Evolutionary conservation across 2,113 vertebrate genomes (phyloP), one percentile per base, ranked within the genome.

Genomic region (Gavialis gangeticus): DNA sequence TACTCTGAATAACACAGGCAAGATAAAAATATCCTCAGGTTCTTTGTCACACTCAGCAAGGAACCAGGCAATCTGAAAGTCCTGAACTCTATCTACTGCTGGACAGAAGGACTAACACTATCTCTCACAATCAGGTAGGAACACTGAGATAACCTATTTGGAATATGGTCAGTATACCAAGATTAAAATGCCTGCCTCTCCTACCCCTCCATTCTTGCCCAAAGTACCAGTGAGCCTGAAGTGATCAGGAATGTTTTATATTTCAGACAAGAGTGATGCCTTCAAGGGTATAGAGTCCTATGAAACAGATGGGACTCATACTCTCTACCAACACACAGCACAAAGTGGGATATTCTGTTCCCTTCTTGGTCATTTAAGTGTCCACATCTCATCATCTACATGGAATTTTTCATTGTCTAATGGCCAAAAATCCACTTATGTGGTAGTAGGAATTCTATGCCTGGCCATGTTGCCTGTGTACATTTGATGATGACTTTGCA

Each of bases 21-120:
- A 58, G 34, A 34, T 22, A 58, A 66, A 84, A 91, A n/a, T 27
- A 82, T 30, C 85, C 6, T 1, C 2, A 5, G 55, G 19, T 83
- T 18, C 17, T 34, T 78, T 30, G 83, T 83, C 63, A 80, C 79
- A 79, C 84, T 17, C 60, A 30, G 57, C 10, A 3, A 76, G 30
- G 3, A 64, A 80, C 25, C 0, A 4, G 57, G 22, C 84, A 69
- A 54, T 34, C 62, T 84, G 59, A 17, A 80, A 21, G 30, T 84
- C 75, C 55, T 7, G 4, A 6, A 14, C 18, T 56, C 0, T 0
- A 8, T 1, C 28, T 0, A 1, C 30, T 5, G 55, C 12, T 79
- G 3, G 18, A 62, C 22, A 69, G 58, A 58, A 30, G 59, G 87
- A 71, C 55, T 56, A 34, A 1, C 3, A 22, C 37, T 69, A 78